phyloP scores from a whole-genome alignment of 2,888 invertebrate species.

The Heliconius hortense region DNA sequence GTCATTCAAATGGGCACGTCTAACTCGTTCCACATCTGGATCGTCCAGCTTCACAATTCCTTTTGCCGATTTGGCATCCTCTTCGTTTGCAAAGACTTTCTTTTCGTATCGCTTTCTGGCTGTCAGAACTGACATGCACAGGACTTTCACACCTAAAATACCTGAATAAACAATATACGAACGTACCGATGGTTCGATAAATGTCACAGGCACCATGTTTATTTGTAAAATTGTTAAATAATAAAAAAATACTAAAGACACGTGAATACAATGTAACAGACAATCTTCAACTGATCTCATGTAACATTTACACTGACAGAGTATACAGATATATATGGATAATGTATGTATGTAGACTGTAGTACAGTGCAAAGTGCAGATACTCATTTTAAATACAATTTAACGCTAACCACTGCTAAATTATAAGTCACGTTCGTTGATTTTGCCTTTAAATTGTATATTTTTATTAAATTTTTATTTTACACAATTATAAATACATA shows the following conservation, averaged over 20 bases:
- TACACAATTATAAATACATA: background rate
- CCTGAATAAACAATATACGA: conserved; percentile 58
- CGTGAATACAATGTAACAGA: conserved; percentile 14
- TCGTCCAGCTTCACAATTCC: conserved; percentile 62
- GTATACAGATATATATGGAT: background rate
- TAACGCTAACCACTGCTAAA: background rate
- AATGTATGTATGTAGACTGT: background rate
- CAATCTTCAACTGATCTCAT: conserved; percentile 5
- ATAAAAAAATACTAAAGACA: background rate
- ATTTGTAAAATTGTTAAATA: conserved; percentile 2
- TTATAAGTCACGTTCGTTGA: background rate
- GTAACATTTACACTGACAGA: conserved; percentile 6
- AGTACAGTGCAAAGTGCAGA: background rate
- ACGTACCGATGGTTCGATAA: conserved; percentile 55
- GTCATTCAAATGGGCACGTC: conserved; percentile 86
- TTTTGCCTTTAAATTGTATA: too few species aligned
- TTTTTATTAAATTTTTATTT: background rate
- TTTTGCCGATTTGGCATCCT: conserved; percentile 53
- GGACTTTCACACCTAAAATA: conserved; percentile 57
- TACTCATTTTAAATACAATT: background rate
- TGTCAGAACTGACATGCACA: conserved; percentile 55
- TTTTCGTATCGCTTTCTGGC: conserved; percentile 51
- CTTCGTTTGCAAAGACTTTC: conserved; percentile 64
- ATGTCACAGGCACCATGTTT: conserved; percentile 49
- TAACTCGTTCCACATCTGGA: conserved; percentile 65